A percentile compares a stretch with the other conserved stretches of the same genome.
Conservation (phyloP, 2,888 invertebrate genomes). For the Drosophila maculinotata region DNA sequence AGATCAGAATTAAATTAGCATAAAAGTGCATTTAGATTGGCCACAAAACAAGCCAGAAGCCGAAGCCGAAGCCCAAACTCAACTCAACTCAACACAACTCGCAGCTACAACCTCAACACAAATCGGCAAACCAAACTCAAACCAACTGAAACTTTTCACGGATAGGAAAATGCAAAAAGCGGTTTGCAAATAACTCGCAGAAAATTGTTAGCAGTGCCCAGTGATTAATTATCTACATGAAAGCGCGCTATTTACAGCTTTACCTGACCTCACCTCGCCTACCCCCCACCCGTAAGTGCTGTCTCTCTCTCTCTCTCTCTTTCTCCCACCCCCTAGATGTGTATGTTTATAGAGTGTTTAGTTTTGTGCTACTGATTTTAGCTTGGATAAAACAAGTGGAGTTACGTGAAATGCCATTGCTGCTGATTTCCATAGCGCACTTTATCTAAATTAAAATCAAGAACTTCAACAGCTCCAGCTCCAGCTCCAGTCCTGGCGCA, state of each 20-base stretch:
- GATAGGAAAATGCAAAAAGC: slow-evolving; percentile 27
- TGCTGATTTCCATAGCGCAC: slow-evolving; percentile 73
- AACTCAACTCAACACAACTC: slow-evolving; percentile 17
- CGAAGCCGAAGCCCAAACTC: slow-evolving; percentile 17
- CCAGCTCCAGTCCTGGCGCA: background rate
- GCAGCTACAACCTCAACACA: slow-evolving; percentile 12
- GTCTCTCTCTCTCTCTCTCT: background rate
- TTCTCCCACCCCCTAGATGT: background rate
- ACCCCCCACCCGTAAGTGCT: slow-evolving; percentile 1
- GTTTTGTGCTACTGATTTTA: slow-evolving; percentile 70
- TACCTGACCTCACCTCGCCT: slow-evolving; percentile 48
- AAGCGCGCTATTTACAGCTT: slow-evolving; percentile 78
- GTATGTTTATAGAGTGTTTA: slow-evolving; percentile 75
- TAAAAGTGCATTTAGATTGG: slow-evolving; percentile 71
- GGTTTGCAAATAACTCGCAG: slow-evolving; percentile 51
- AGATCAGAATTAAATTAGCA: slow-evolving; percentile 74
- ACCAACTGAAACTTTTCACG: slow-evolving; percentile 43
- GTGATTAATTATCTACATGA: slow-evolving; percentile 81
- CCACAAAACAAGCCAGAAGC: slow-evolving; percentile 53
- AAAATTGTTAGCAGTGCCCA: slow-evolving; percentile 62
- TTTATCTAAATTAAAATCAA: slow-evolving; percentile 80
- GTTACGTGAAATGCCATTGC: slow-evolving; percentile 65
- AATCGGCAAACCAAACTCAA: slow-evolving; percentile 25
- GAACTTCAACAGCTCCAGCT: slow-evolving; percentile 47
- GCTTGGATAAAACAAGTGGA: slow-evolving; percentile 59